A percentile compares a stretch with the other conserved stretches of the same genome.
phyloP scores from a whole-genome alignment of 2,888 invertebrate genomes.

The Malthinus seriepunctatus region DNA sequence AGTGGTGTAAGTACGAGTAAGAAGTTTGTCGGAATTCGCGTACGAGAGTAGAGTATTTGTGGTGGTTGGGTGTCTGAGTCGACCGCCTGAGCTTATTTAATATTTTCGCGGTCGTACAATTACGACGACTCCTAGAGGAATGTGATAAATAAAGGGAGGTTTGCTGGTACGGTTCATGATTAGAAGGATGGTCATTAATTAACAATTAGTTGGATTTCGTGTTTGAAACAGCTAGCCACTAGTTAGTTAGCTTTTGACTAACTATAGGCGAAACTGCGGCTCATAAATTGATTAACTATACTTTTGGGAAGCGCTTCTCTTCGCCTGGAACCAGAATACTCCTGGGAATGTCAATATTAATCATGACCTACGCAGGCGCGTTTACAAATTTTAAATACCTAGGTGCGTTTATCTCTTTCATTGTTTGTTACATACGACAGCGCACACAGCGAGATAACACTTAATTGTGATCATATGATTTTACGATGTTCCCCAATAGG shows the following conservation, averaged over 20 bases:
- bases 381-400: slow-evolving; percentile 23
- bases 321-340: slow-evolving; percentile 32
- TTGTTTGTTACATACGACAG: slow-evolving; percentile 25
- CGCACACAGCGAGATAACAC: slow-evolving; percentile 8
- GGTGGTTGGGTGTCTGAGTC: slow-evolving; percentile 15
- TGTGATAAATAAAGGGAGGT: slow-evolving; percentile 26
- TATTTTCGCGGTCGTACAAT: slow-evolving; percentile 28
- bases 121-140: slow-evolving; percentile 20
- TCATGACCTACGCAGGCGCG: slow-evolving; percentile 32
- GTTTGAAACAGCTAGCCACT: slow-evolving; percentile 22
- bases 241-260: slow-evolving; percentile 28
- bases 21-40: too few species aligned
- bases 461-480: background rate
- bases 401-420: slow-evolving; percentile 26
- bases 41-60: slow-evolving; percentile 10
- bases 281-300: slow-evolving; percentile 35
- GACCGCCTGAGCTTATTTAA: slow-evolving; percentile 19
- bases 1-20: slow-evolving; percentile 1
- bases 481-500: background rate
- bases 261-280: slow-evolving; percentile 28
- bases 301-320: slow-evolving; percentile 35
- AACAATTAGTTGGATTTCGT: slow-evolving; percentile 28
- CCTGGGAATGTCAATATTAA: slow-evolving; percentile 33
- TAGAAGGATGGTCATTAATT: slow-evolving; percentile 30
- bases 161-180: slow-evolving; percentile 22